Evolutionary conservation across 2,113 vertebrate species (phyloP), one percentile per base, ranked within the genome.

Genomic region (Eira barbara): DNA sequence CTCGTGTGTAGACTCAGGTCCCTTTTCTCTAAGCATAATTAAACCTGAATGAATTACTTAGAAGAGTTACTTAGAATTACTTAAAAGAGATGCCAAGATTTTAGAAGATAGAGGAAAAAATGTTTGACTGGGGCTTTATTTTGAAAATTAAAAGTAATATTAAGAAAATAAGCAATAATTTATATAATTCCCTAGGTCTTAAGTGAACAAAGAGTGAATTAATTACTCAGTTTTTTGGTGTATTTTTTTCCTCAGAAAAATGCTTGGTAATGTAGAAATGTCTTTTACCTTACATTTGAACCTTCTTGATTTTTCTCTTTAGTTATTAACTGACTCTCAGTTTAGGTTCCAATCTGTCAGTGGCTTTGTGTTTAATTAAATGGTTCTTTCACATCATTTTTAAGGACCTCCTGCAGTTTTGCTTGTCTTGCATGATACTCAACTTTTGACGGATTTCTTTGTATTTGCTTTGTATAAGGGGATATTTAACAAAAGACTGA

Each of bases 91-190:
- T 94, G 45, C 45, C 12, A 78, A 39, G 21, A 88, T 91, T 45
- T 73, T 23, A 57, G 47, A 92, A 84, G 57, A n/a, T 59, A 74
- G 9, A 65, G 39, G 36, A 11, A 78, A 65, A 73, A 67, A n/a
- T 67, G 18, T 90, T 89, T 90, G 36, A 39, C 34, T 86, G 79
- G 4, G 45, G 10, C 27, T 89, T 90, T 82, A 61, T 91, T 95
- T 91, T 89, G 61, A 95, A 94, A 94, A 83, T 67, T 76, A 78
- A 90, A 95, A n/a, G 18, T 91, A 91, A 90, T 87, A 36, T 71
- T 93, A 78, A 71, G 7, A 95, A 69, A 52, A 25, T 17, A 80
- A 86, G 25, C 15, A 20, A 8, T 84, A 85, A 71, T 92, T 45
- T 91, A 61, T 67, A 42, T 93, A 83, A 82, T 93, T 36, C 23